Percentiles rank a stretch among this genome's conserved stretches.
Conservation (phyloP, 2,797 vertebrate species). For the Carapus acus region DNA sequence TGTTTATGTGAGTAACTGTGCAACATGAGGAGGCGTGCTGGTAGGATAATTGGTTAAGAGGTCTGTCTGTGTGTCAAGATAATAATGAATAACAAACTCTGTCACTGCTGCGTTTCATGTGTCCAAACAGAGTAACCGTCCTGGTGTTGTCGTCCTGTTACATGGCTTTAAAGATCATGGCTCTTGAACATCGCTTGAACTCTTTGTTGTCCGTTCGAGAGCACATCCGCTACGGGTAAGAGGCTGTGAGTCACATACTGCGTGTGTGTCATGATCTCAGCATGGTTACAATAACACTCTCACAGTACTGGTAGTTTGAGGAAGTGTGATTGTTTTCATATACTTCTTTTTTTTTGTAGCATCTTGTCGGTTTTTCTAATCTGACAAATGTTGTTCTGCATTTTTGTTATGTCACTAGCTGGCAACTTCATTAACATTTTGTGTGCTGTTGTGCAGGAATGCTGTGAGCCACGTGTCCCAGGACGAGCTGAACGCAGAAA, state of each 20-base stretch:
- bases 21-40: constrained; percentile 2
- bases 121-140: constrained; percentile 73
- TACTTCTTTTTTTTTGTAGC: too few relatives aligned
- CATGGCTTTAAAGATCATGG: constrained; percentile 87
- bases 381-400: too few relatives aligned
- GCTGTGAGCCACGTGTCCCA: constrained; percentile 47
- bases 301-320: too few relatives aligned
- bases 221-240: constrained; percentile 75
- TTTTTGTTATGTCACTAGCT: neutral
- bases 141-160: constrained; percentile 89
- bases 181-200: constrained; percentile 81
- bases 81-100: neutral
- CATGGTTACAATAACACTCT: too few relatives aligned
- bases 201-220: constrained; percentile 73
- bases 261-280: too few relatives aligned
- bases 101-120: constrained; percentile 9
- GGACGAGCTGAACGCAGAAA: constrained; percentile 57
- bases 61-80: neutral
- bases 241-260: neutral
- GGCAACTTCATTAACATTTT: neutral
- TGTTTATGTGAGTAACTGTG: constrained; percentile 81
- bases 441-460: constrained; percentile 50
- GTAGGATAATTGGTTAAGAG: neutral
- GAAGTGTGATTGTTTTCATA: too few relatives aligned
- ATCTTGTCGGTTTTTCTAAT: too few relatives aligned